Evolutionary conservation across 2,888 invertebrate species (phyloP).

Genomic region (Pegoplata infirma): DNA sequence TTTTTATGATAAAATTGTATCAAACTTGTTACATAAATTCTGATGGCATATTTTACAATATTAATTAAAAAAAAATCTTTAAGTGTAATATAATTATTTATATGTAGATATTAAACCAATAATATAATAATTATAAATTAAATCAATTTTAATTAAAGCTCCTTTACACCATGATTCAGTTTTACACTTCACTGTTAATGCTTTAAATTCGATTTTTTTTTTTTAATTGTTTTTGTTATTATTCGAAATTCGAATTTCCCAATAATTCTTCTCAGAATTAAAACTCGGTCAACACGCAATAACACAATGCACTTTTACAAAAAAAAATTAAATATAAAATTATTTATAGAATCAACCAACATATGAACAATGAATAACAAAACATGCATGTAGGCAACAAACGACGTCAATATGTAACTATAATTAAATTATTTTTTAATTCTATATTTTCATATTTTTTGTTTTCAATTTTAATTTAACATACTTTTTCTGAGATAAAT

Average conservation of each 20-base stretch:
- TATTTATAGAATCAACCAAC: no score
- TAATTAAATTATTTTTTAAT: not conserved
- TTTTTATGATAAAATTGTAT: no score
- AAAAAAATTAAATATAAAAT: slow-evolving; percentile 12
- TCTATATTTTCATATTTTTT: slow-evolving; percentile 5
- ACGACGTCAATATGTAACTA: not conserved
- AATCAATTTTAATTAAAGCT: no score
- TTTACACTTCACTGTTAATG: slow-evolving; percentile 30
- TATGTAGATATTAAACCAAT: no score
- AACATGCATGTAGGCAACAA: not conserved
- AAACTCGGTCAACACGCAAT: slow-evolving; percentile 54
- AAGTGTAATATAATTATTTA: no score
- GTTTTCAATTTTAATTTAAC: not conserved
- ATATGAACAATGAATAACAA: slow-evolving; percentile 9
- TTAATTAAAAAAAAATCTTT: no score
- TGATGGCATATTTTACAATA: no score
- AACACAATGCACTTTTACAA: slow-evolving; percentile 28
- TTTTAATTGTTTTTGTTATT: slow-evolving; percentile 19
- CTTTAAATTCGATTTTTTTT: slow-evolving; percentile 13
- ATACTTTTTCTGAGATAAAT: no score
- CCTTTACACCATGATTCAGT: not conserved
- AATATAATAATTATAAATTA: no score
- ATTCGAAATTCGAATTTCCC: slow-evolving; percentile 36
- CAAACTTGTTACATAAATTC: no score
- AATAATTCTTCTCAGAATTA: slow-evolving; percentile 39